A percentile compares a stretch with the other conserved stretches of the same genome.
phyloP scores from a whole-genome alignment of 2,797 vertebrate genomes.

The Podarcis siculus region DNA sequence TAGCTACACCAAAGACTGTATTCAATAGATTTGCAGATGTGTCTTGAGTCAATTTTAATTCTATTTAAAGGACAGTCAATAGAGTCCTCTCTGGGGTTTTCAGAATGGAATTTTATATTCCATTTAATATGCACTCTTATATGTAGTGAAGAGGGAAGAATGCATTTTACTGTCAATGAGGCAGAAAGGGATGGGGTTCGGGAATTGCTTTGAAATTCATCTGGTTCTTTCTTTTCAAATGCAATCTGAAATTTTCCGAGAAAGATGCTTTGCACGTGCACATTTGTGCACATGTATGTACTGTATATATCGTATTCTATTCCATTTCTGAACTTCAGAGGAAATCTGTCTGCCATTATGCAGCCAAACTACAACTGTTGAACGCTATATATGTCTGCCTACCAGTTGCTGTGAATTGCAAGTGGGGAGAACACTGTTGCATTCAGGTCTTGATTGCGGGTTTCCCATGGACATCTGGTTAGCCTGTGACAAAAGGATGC shows the following conservation, averaged over 20 bases:
- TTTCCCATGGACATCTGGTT: too few relatives aligned
- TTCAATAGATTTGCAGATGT: constrained; percentile 77
- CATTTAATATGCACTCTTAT: constrained; percentile 56
- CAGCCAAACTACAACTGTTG: too few relatives aligned
- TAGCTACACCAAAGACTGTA: constrained; percentile 53
- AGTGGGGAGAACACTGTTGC: too few relatives aligned
- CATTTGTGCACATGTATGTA: not conserved
- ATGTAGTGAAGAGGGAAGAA: constrained; percentile 35
- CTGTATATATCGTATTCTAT: too few relatives aligned
- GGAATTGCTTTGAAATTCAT: constrained; percentile 41
- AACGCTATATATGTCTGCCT: too few relatives aligned
- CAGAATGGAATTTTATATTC: constrained; percentile 74
- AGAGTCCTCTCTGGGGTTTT: constrained; percentile 74
- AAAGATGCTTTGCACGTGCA: not conserved
- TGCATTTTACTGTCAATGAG: constrained; percentile 59
- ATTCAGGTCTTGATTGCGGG: too few relatives aligned
- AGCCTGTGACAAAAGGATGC: too few relatives aligned
- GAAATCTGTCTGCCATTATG: too few relatives aligned
- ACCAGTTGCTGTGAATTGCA: too few relatives aligned
- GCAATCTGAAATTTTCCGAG: constrained; percentile 33
- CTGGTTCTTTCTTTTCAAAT: constrained; percentile 52
- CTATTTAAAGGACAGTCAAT: constrained; percentile 82
- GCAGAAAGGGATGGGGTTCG: constrained; percentile 47
- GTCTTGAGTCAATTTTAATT: constrained; percentile 80
- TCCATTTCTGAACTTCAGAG: too few relatives aligned